Evolutionary conservation across 2,888 invertebrate species (phyloP).

Genomic region (Lochmaea capreae): DNA sequence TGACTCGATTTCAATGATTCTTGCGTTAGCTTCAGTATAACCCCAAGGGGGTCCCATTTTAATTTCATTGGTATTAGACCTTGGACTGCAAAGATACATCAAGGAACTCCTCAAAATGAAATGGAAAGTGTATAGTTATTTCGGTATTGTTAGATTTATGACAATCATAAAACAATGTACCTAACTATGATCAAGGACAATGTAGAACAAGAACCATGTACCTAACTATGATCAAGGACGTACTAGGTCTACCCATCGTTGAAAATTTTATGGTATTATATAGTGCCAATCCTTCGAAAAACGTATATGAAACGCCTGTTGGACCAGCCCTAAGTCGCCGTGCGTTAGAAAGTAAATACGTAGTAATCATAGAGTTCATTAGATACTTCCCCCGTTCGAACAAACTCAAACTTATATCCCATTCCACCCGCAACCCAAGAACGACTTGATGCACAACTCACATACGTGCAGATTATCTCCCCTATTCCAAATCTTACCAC

Average conservation of each 20-base stretch:
- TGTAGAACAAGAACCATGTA: too few relatives aligned
- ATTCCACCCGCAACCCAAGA: conserved; percentile 25
- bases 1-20: too few relatives aligned
- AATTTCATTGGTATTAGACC: too few relatives aligned
- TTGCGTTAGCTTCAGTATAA: too few relatives aligned
- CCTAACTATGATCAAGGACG: too few relatives aligned
- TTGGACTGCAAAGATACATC: too few relatives aligned
- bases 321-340: conserved; percentile 54
- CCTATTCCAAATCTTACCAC: conserved; percentile 47
- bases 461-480: conserved; percentile 49
- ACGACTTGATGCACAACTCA: conserved; percentile 37
- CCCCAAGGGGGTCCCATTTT: too few relatives aligned
- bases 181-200: too few relatives aligned
- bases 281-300: background rate
- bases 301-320: conserved; percentile 25
- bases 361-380: conserved; percentile 64
- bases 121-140: too few relatives aligned
- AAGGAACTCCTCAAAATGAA: too few relatives aligned
- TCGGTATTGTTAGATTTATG: too few relatives aligned
- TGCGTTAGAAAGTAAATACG: conserved; percentile 63
- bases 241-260: background rate
- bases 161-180: too few relatives aligned
- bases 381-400: conserved; percentile 58
- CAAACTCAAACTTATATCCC: conserved; percentile 51
- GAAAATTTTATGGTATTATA: background rate